A percentile compares a stretch with the other conserved stretches of the same genome.
Conservation (phyloP, 64 coral and sea anemone species). For the Montipora cactus region DNA sequence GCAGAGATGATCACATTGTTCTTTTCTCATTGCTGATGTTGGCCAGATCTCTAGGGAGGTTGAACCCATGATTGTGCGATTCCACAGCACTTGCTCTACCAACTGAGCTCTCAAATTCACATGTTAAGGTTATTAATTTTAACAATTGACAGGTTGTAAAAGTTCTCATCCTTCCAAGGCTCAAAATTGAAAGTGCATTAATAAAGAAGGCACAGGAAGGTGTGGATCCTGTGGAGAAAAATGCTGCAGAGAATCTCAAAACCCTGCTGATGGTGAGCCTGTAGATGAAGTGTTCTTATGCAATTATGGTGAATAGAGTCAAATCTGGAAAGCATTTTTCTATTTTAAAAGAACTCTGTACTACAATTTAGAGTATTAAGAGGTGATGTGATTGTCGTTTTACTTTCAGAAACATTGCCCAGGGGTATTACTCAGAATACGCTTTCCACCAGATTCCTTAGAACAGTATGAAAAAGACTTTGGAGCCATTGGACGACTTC, state of each 20-base stretch:
- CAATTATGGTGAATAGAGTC: too few species aligned
- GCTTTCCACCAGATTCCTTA: constrained; percentile 68
- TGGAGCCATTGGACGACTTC: constrained; percentile 68
- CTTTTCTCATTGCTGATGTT: too few species aligned
- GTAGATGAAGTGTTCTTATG: background rate
- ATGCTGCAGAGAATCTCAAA: constrained; percentile 95
- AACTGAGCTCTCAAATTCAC: too few species aligned
- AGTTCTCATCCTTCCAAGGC: constrained; percentile 85
- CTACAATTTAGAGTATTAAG: too few species aligned
- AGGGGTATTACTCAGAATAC: constrained; percentile 78
- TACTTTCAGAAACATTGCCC: constrained; percentile 93
- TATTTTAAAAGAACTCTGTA: too few species aligned
- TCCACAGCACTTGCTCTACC: background rate
- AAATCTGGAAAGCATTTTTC: too few species aligned
- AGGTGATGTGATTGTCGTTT: background rate
- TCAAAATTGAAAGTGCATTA: constrained; percentile 90
- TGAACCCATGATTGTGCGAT: too few species aligned
- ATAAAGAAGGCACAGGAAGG: constrained; percentile 77
- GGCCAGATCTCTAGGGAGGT: too few species aligned
- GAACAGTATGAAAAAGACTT: constrained; percentile 93
- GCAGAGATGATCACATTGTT: too few species aligned
- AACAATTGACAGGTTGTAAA: constrained; percentile 73
- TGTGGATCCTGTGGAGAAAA: constrained; percentile 83
- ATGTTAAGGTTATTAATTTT: too few species aligned
- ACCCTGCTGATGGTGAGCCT: constrained; percentile 75